phyloP scores from a whole-genome alignment of 2,888 invertebrate genomes.

The Biston betularia region DNA sequence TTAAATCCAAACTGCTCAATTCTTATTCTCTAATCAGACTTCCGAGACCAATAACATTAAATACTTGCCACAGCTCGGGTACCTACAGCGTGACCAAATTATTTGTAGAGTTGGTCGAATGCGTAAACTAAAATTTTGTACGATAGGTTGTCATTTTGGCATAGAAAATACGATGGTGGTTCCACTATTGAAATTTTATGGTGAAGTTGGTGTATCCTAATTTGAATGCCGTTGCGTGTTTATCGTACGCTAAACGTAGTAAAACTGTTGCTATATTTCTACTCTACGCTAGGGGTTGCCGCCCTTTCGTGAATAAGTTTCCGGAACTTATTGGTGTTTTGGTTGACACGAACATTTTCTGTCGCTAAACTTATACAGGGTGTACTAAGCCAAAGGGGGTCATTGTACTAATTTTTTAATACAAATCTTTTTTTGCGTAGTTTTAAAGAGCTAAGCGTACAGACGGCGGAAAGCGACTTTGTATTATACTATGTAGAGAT shows the following conservation, averaged over 20 bases:
- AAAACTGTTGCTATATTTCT: slow-evolving; percentile 29
- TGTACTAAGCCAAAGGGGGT: no score
- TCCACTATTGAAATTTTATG: not conserved
- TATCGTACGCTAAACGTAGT: slow-evolving; percentile 26
- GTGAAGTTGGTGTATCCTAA: not conserved
- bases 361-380: not conserved
- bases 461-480: no score
- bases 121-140: not conserved
- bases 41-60: slow-evolving; percentile 54
- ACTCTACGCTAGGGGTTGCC: slow-evolving; percentile 23
- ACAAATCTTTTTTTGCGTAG: no score
- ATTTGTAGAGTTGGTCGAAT: not conserved
- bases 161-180: not conserved
- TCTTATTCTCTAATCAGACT: slow-evolving; percentile 15
- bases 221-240: slow-evolving; percentile 33
- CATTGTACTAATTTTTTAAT: no score
- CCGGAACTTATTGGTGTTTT: slow-evolving; percentile 19
- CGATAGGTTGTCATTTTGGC: not conserved
- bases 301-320: slow-evolving; percentile 18
- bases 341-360: slow-evolving; percentile 14
- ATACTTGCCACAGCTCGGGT: slow-evolving; percentile 41
- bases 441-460: no score
- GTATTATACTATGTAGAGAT: no score
- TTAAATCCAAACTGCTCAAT: slow-evolving; percentile 12
- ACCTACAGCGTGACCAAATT: slow-evolving; percentile 10